These are phyloP conservation scores for Sebastes hubbsi DNA, from an alignment of 2,797 vertebrate species.

Conservation along the genomic window DNA sequence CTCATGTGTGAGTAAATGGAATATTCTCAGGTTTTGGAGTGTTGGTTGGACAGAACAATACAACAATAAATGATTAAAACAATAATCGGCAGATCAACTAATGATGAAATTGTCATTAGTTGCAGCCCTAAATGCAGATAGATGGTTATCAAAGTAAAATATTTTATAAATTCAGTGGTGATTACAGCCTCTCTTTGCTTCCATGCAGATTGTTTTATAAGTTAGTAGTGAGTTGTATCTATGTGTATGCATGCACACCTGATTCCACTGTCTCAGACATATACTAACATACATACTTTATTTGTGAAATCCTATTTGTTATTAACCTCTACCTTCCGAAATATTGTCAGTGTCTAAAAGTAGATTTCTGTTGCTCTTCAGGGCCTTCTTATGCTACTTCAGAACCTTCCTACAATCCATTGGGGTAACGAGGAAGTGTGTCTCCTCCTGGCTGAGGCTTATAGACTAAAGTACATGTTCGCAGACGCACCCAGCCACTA, in stretches of 20 bases:
- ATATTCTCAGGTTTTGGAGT: background rate
- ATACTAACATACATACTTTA: background rate
- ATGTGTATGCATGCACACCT: background rate
- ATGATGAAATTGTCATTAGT: no score
- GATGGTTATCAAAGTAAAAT: background rate
- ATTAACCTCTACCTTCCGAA: background rate
- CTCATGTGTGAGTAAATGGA: background rate
- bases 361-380: slow-evolving; percentile 59
- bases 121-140: background rate
- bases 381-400: slow-evolving; percentile 97
- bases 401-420: slow-evolving; percentile 98
- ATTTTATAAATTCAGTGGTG: background rate
- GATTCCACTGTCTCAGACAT: background rate
- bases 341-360: background rate
- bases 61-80: no score
- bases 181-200: background rate
- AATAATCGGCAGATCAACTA: background rate
- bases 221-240: background rate
- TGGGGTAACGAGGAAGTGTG: slow-evolving; percentile 99
- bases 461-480: slow-evolving; percentile 99
- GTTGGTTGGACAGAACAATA: no score
- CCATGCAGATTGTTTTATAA: background rate
- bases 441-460: slow-evolving; percentile 96
- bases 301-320: background rate
- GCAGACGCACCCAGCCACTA: slow-evolving; percentile 99